Evolutionary conservation across 2,888 invertebrate species (phyloP).

Genomic region (Brenthis ino): DNA sequence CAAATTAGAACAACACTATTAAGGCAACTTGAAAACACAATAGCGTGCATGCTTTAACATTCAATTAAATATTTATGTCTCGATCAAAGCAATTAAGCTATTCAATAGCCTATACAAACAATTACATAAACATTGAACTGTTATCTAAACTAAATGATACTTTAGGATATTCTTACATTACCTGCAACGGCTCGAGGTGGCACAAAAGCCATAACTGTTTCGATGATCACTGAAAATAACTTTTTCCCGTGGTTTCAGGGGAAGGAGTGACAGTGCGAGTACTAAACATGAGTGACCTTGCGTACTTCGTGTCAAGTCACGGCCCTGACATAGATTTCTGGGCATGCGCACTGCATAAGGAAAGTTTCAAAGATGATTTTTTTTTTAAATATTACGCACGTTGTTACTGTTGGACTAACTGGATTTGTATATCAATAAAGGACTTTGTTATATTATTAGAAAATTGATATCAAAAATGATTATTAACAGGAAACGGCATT

Average conservation of each 20-base stretch:
- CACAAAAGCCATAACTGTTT: slow-evolving; percentile 56
- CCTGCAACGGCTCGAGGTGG: slow-evolving; percentile 49
- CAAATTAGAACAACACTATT: neutral
- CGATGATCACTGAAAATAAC: slow-evolving; percentile 19
- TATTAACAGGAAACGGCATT: too few species aligned
- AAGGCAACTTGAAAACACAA: neutral
- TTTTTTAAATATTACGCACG: too few species aligned
- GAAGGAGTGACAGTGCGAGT: slow-evolving; percentile 46
- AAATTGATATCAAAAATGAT: too few species aligned
- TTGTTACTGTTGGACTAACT: too few species aligned
- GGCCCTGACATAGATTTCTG: slow-evolving; percentile 70
- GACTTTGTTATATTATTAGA: too few species aligned
- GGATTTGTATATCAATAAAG: too few species aligned
- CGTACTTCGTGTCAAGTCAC: slow-evolving; percentile 53
- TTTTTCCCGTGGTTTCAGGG: slow-evolving; percentile 37
- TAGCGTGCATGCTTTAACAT: neutral
- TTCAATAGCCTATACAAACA: neutral
- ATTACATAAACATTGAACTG: slow-evolving; percentile 14
- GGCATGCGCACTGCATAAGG: slow-evolving; percentile 63
- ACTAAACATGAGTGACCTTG: slow-evolving; percentile 76
- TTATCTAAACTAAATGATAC: neutral
- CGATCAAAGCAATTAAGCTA: slow-evolving; percentile 3
- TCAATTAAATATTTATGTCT: slow-evolving; percentile 13
- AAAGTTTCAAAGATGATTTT: neutral
- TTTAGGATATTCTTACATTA: neutral